Evolutionary conservation across 2,888 invertebrate genomes (phyloP).

Genomic region (Drosophila gaucha): DNA sequence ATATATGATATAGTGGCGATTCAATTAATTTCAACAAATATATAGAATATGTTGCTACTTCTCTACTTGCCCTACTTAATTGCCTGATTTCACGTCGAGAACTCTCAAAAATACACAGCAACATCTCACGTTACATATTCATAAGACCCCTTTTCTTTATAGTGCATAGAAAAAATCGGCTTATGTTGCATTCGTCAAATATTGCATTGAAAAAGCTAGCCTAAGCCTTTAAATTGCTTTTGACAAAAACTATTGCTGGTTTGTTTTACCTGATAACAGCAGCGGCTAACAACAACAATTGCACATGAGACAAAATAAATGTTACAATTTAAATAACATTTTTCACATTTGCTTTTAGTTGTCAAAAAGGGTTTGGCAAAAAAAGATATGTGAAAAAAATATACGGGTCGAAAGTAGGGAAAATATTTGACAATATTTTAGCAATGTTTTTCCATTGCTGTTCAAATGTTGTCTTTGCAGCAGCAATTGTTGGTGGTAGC

Average conservation of each 20-base stretch:
- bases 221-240: slow-evolving; percentile 29
- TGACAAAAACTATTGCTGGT: slow-evolving; percentile 14
- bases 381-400: slow-evolving; percentile 13
- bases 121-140: neutral
- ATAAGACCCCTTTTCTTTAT: too few species aligned
- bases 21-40: too few species aligned
- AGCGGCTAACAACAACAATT: slow-evolving; percentile 5
- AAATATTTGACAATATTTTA: slow-evolving; percentile 39
- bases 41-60: too few species aligned
- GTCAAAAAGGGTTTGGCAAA: slow-evolving; percentile 10
- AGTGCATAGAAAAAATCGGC: neutral
- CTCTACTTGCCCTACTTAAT: too few species aligned
- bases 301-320: slow-evolving; percentile 15
- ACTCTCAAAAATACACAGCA: neutral
- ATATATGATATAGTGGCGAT: too few species aligned
- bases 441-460: slow-evolving; percentile 37
- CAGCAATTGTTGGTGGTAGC: neutral
- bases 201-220: slow-evolving; percentile 11
- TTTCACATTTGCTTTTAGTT: neutral
- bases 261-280: slow-evolving; percentile 12
- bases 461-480: slow-evolving; percentile 6
- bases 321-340: slow-evolving; percentile 13
- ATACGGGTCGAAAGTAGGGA: slow-evolving; percentile 13
- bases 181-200: slow-evolving; percentile 27
- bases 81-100: neutral